A percentile compares a stretch with the other conserved stretches of the same genome.
These are phyloP conservation scores for Drosophila repletoides DNA, from an alignment of 1,140 invertebrate genomes.

Conservation along the genomic window DNA sequence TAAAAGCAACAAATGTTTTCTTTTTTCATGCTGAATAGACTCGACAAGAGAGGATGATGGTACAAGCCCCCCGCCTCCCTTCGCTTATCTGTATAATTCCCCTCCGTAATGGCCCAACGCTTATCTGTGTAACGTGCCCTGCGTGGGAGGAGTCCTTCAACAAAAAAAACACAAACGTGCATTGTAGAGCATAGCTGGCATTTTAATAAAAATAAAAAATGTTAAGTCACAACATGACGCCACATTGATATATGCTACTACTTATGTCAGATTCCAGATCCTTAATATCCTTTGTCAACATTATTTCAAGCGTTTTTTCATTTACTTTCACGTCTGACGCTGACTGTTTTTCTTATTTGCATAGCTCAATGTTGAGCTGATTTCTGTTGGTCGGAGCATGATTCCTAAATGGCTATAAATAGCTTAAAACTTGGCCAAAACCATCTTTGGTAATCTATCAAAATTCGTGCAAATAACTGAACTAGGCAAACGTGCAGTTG, in stretches of 20 bases:
- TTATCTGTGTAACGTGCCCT: slow-evolving; percentile 6
- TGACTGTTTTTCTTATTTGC: not conserved
- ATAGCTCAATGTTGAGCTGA: not conserved
- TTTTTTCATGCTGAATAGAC: slow-evolving; percentile 21
- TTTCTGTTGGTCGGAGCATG: not conserved
- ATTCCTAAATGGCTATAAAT: slow-evolving; percentile 3
- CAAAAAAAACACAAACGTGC: not conserved
- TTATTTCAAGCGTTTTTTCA: slow-evolving; percentile 23
- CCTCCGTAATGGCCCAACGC: not conserved
- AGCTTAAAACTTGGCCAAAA: not conserved
- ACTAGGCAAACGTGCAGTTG: not conserved
- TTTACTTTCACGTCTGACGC: not conserved
- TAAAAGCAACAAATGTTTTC: slow-evolving; percentile 34
- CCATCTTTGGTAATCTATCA: too few species aligned
- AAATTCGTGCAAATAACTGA: not conserved
- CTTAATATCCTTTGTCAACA: not conserved
- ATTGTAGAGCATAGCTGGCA: slow-evolving; percentile 19
- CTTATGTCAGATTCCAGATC: not conserved
- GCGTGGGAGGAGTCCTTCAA: not conserved
- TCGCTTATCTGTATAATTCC: not conserved
- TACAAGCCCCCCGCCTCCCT: not conserved
- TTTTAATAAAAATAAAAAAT: slow-evolving; percentile 73
- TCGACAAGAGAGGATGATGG: slow-evolving; percentile 14
- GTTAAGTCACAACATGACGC: slow-evolving; percentile 45
- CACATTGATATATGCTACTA: slow-evolving; percentile 36